Percentiles rank a stretch among this genome's conserved stretches.
Evolutionary conservation across 2,888 invertebrate species (phyloP).

Genomic region (Drosophila leonis): DNA sequence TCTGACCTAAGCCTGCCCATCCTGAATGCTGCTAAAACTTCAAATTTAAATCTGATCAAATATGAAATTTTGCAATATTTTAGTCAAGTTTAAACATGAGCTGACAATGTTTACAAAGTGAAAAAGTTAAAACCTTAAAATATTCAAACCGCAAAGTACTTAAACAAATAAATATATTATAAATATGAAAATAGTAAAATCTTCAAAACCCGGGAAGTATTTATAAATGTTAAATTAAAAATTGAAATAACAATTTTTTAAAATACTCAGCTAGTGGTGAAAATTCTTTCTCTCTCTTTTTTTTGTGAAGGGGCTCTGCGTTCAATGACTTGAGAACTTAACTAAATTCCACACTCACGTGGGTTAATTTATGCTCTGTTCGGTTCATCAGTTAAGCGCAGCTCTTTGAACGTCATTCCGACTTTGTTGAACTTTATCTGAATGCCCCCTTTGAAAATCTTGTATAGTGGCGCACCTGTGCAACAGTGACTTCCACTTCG

Average conservation of each 20-base stretch:
- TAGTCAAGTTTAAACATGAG: not conserved
- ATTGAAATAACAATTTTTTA: not conserved
- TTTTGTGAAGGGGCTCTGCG: not conserved
- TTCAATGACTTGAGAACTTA: conserved; percentile 13
- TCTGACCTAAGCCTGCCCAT: not conserved
- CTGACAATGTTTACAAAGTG: not conserved
- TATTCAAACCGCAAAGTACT: not conserved
- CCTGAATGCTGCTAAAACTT: no score
- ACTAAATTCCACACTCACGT: conserved; percentile 16
- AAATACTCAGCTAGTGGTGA: not conserved
- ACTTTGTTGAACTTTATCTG: conserved; percentile 49
- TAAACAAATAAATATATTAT: not conserved
- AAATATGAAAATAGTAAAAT: not conserved
- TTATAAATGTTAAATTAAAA: not conserved
- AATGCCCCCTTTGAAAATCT: conserved; percentile 38
- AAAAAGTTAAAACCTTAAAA: not conserved
- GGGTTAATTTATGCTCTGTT: conserved; percentile 43
- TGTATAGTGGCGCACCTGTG: conserved; percentile 47
- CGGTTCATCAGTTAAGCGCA: conserved; percentile 31
- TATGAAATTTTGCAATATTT: not conserved
- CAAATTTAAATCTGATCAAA: not conserved
- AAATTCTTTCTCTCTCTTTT: not conserved
- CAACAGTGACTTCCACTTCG: conserved; percentile 42
- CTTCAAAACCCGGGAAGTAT: not conserved
- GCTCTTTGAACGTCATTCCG: conserved; percentile 23